These are phyloP conservation scores for Oreochromis aureus DNA, from an alignment of 2,113 vertebrate genomes.

Conservation along the genomic window DNA sequence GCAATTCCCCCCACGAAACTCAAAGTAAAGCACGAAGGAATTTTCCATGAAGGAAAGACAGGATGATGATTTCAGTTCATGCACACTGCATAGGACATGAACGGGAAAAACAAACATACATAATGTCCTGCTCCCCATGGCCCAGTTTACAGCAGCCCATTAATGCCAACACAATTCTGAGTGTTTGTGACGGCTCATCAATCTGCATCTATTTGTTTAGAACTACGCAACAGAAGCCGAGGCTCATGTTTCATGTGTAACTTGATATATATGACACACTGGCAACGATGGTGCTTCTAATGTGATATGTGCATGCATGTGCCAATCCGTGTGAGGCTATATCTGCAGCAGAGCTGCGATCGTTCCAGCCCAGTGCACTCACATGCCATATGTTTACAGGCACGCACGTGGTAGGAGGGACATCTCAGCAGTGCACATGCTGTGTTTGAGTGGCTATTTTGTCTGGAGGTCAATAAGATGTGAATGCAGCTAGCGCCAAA, in stretches of 20 bases:
- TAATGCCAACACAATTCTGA: not conserved
- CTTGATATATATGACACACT: not conserved
- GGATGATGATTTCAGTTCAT: not conserved
- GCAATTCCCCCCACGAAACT: not conserved
- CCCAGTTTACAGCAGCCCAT: not conserved
- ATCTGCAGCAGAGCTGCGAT: not conserved
- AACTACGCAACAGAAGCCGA: not conserved
- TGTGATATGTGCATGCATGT: not conserved
- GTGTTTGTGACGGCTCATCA: not conserved
- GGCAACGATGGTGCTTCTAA: not conserved
- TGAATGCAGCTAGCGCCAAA: not conserved
- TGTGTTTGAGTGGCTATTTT: not conserved
- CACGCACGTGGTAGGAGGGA: not conserved
- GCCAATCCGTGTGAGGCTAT: not conserved
- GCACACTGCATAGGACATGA: not conserved
- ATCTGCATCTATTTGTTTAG: not conserved
- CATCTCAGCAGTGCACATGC: not conserved
- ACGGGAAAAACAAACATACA: not conserved
- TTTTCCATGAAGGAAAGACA: not conserved
- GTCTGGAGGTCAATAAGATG: not conserved
- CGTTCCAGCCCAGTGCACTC: conserved; percentile 2
- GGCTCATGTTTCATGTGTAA: not conserved
- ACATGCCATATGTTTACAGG: conserved; percentile 36
- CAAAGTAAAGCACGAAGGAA: not conserved
- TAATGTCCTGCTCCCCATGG: not conserved